A percentile compares a stretch with the other conserved stretches of the same genome.
Conservation (phyloP, 2,113 vertebrate genomes). For the Baryphthengus martii region DNA sequence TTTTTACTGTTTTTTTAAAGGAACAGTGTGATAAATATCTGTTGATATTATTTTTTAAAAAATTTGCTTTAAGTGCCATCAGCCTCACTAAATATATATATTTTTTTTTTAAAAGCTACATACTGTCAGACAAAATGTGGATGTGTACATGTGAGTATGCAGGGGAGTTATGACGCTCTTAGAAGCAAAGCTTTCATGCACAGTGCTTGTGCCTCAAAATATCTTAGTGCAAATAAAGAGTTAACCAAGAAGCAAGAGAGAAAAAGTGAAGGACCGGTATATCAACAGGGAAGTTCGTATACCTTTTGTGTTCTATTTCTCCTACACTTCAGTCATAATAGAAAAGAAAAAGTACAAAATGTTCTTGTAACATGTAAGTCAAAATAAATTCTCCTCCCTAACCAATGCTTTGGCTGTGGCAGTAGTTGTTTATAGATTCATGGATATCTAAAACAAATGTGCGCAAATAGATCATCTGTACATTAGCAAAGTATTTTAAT, state of each 20-base stretch:
- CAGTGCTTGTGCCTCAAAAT: neutral
- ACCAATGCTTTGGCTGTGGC: neutral
- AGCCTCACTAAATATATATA: neutral
- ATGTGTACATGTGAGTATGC: neutral
- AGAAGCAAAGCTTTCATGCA: neutral
- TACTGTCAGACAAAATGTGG: neutral
- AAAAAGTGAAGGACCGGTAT: neutral
- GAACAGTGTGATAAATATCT: constrained; percentile 39
- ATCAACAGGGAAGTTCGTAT: neutral
- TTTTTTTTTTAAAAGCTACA: neutral
- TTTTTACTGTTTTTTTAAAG: neutral
- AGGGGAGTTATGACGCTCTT: neutral
- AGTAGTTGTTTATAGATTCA: neutral
- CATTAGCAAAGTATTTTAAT: neutral
- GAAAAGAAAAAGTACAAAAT: neutral
- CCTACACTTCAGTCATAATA: neutral
- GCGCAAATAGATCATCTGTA: neutral
- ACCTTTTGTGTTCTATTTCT: neutral
- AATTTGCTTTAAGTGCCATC: neutral
- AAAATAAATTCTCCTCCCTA: neutral
- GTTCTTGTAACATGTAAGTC: neutral
- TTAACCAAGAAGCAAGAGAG: neutral
- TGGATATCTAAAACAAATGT: neutral
- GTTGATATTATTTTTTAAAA: constrained; percentile 1
- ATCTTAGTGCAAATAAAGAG: neutral